Conservation (phyloP, 2,797 vertebrate species). For the Clarias pachynema region DNA sequence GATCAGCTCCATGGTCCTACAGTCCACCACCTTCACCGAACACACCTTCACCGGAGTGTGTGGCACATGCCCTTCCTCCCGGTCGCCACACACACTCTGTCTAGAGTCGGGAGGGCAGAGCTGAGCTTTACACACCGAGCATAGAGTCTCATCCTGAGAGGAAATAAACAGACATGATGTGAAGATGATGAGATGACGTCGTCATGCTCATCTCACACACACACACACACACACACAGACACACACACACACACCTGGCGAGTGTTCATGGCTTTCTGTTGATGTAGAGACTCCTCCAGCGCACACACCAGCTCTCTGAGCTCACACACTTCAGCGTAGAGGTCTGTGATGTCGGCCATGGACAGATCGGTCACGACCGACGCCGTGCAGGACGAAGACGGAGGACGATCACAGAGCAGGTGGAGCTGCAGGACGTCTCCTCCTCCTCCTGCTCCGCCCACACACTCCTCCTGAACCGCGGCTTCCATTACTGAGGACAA, state of each 20-base stretch:
- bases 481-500: not conserved
- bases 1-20: not conserved
- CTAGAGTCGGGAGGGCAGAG: not conserved
- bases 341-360: conserved; percentile 40
- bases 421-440: conserved; percentile 24
- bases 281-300: conserved; percentile 33
- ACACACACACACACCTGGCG: not conserved
- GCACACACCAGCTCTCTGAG: conserved; percentile 21
- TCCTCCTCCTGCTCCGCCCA: not conserved
- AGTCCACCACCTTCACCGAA: conserved; percentile 21
- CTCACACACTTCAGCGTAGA: conserved; percentile 23
- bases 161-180: not conserved
- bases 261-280: not conserved
- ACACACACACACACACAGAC: not conserved
- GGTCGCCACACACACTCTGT: not conserved
- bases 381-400: conserved; percentile 10
- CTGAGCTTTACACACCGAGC: conserved; percentile 3
- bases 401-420: not conserved
- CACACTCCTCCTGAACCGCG: conserved; percentile 7
- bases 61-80: not conserved
- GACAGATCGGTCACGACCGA: conserved; percentile 43
- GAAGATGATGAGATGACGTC: no score
- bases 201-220: not conserved
- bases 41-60: not conserved
- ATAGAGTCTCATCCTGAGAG: conserved; percentile 1